phyloP scores from a whole-genome alignment of 2,888 invertebrate species.

The Campoplex capitator region DNA sequence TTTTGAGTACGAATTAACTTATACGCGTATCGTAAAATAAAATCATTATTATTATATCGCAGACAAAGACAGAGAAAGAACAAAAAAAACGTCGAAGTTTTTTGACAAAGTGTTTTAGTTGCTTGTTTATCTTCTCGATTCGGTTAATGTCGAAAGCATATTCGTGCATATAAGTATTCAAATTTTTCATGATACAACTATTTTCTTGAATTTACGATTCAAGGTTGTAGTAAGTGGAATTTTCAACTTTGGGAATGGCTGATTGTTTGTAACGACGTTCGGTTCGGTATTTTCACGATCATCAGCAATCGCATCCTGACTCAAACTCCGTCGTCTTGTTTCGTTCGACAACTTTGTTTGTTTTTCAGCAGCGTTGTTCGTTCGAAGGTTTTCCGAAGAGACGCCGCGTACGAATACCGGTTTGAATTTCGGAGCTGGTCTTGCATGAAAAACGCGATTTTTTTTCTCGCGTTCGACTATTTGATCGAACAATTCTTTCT shows the following conservation, averaged over 20 bases:
- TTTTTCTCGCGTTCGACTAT: conserved; percentile 87
- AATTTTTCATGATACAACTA: conserved; percentile 1
- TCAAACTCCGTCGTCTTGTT: conserved; percentile 23
- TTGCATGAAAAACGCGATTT: conserved; percentile 89
- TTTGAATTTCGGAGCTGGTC: conserved; percentile 87
- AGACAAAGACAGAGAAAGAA: background rate
- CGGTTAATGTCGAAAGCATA: background rate
- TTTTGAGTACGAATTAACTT: background rate
- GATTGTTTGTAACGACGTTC: conserved; percentile 1
- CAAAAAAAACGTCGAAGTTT: background rate
- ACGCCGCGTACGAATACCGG: conserved; percentile 82
- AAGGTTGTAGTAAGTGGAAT: conserved; percentile 26
- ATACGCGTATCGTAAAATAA: background rate
- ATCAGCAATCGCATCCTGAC: conserved; percentile 36
- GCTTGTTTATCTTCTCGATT: conserved; percentile 1
- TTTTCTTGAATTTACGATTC: conserved; percentile 44
- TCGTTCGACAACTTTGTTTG: conserved; percentile 10
- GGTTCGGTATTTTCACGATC: conserved; percentile 65
- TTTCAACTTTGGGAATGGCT: conserved; percentile 27
- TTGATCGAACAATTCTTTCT: conserved; percentile 87
- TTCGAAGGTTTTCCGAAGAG: conserved; percentile 76
- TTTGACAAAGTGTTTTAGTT: background rate
- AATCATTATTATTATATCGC: conserved; percentile 5
- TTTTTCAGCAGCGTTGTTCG: background rate
- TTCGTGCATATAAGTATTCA: background rate